phyloP scores from a whole-genome alignment of 2,113 vertebrate species.

The Spea multiplicata region DNA sequence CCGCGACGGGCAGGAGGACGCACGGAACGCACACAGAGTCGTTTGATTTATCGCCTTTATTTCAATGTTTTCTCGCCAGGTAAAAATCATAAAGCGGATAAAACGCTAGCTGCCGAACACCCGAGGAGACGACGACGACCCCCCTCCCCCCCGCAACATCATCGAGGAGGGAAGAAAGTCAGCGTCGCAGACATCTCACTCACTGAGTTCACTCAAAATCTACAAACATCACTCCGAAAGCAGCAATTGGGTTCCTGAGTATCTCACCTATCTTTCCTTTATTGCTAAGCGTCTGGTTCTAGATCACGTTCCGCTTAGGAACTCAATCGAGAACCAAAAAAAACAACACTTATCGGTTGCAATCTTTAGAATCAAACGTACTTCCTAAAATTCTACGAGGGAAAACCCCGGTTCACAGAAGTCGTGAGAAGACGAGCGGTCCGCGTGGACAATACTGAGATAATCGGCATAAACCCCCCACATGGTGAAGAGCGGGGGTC shows the following conservation, averaged over 20 bases:
- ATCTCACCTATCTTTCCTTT: constrained; percentile 10
- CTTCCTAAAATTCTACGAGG: no score
- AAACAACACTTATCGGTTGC: no score
- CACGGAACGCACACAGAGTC: neutral
- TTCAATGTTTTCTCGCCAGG: constrained; percentile 24
- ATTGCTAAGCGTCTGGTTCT: constrained; percentile 10
- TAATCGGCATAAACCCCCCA: no score
- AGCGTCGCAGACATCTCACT: neutral
- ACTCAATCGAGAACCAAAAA: no score
- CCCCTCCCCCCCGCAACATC: neutral
- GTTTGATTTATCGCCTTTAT: constrained; percentile 5
- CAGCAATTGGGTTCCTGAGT: constrained; percentile 38
- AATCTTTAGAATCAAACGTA: no score
- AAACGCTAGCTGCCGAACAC: constrained; percentile 19
- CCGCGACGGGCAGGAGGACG: no score
- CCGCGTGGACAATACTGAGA: no score
- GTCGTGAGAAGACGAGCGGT: no score
- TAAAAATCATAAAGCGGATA: constrained; percentile 19
- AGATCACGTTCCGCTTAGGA: no score
- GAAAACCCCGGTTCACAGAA: no score
- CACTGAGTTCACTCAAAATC: neutral
- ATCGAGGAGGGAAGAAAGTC: neutral
- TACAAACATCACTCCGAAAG: constrained; percentile 11
- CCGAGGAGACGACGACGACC: neutral
- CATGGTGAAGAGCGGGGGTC: no score